A percentile compares a stretch with the other conserved stretches of the same genome.
Conservation (phyloP, 2,888 invertebrate genomes). For the Diarsia rubi region DNA sequence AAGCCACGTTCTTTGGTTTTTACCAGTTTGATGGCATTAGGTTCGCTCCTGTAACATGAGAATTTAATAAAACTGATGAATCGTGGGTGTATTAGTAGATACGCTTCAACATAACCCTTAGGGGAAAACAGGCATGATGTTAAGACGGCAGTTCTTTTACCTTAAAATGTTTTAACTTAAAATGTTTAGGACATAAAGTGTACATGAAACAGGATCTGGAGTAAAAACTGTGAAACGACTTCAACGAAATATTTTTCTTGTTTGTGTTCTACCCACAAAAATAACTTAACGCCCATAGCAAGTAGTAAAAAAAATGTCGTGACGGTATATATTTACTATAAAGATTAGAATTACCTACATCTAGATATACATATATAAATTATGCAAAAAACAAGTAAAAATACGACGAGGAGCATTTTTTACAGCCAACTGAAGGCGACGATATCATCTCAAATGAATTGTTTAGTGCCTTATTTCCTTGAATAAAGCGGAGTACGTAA, state of each 20-base stretch:
- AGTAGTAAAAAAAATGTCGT: not conserved
- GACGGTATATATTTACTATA: not conserved
- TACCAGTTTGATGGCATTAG: too few relatives aligned
- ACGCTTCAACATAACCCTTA: too few relatives aligned
- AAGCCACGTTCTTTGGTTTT: too few relatives aligned
- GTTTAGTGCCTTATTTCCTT: not conserved
- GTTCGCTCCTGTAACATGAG: too few relatives aligned
- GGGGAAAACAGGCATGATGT: too few relatives aligned
- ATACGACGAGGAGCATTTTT: not conserved
- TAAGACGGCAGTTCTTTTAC: too few relatives aligned
- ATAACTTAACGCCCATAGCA: not conserved
- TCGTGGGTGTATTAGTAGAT: too few relatives aligned
- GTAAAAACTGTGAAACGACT: too few relatives aligned
- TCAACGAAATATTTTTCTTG: not conserved
- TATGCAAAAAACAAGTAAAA: not conserved
- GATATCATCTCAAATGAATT: slow-evolving; percentile 7
- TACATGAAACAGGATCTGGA: too few relatives aligned
- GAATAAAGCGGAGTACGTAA: not conserved
- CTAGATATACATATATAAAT: not conserved
- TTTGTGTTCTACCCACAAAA: not conserved
- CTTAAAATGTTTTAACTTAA: too few relatives aligned
- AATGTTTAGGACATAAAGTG: too few relatives aligned
- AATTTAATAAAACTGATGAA: too few relatives aligned
- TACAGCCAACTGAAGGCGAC: not conserved
- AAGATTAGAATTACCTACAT: not conserved